Evolutionary conservation across 2,797 vertebrate genomes (phyloP), one percentile per base, ranked within the genome.

Genomic region (Platalea minor): DNA sequence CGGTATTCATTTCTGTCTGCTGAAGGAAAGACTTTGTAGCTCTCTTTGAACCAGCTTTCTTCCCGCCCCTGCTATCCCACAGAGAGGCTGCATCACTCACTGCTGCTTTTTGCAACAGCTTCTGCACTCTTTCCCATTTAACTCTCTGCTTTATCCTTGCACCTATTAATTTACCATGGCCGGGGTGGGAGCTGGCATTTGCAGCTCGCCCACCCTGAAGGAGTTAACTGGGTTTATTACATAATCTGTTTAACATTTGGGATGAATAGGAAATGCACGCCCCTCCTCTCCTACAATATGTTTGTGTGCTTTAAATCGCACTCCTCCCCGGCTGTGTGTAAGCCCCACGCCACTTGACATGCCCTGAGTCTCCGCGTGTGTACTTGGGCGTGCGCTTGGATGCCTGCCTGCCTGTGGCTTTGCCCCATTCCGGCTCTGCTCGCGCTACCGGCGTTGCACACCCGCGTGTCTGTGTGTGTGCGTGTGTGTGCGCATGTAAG

Each of bases 211-310:
- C 2, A 3, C 29, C 87, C 81, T 5, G 31, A 80, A 96, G 78
- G 96, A 89, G 97, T 97, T 97, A 97, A 97, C 53, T 6, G 50
- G 17, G 24, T 61, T 95, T 79, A 93, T 97, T 96, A 88, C 95
- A 89, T 37, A 93, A 95, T 88, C 89, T 53, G 81, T 88, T 92
- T 79, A 94, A 88, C 93, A 63, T 46, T 94, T n/a, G 8, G 63
- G 89, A 68, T 90, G 93, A 75, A 95, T 89, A 91, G 70, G 78
- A 91, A 94, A 94, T 1, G 10, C 90, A 73, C 13, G 91, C 96
- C 93, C 89, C 87, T 91, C 70, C 89, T 90, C 91, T 84, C n/a
- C 69, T 64, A 28, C 78, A 48, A 24, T 31, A 73, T 10, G 76
- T 82, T 84, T 21, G 87, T 1, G 41, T 39, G 0, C 79, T 46